Conservation (phyloP, 2,888 invertebrate species). For the Arrhopalites spinosus region DNA sequence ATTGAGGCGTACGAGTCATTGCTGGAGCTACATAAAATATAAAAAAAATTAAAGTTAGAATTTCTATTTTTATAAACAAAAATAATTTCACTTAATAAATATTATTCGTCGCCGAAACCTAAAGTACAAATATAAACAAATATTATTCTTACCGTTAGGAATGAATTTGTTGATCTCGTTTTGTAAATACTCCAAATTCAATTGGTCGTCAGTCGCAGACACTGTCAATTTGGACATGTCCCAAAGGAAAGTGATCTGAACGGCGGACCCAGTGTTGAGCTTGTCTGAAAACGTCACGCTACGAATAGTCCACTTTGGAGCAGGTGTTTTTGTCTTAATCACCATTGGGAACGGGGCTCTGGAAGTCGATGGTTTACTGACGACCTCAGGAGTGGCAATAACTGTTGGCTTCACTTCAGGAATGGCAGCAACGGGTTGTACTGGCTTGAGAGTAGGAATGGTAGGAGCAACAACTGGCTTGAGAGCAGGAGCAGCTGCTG, state of each 20-base stretch:
- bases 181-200: background rate
- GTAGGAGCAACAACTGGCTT: background rate
- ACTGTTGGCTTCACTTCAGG: background rate
- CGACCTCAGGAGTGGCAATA: background rate
- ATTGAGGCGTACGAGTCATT: slow-evolving; percentile 23
- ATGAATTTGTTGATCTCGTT: background rate
- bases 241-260: slow-evolving; percentile 7
- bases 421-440: background rate
- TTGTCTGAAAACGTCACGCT: background rate
- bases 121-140: background rate
- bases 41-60: background rate
- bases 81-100: background rate
- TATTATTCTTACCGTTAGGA: slow-evolving; percentile 14
- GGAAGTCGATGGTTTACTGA: background rate
- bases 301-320: background rate
- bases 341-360: background rate
- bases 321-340: background rate
- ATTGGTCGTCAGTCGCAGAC: background rate
- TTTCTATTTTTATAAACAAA: background rate
- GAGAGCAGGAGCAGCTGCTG: background rate
- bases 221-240: background rate
- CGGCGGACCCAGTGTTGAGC: background rate
- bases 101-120: background rate
- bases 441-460: background rate
- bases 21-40: slow-evolving; percentile 2